These are phyloP conservation scores for Phasianus colchicus DNA, from an alignment of 2,113 vertebrate species.

Conservation along the genomic window DNA sequence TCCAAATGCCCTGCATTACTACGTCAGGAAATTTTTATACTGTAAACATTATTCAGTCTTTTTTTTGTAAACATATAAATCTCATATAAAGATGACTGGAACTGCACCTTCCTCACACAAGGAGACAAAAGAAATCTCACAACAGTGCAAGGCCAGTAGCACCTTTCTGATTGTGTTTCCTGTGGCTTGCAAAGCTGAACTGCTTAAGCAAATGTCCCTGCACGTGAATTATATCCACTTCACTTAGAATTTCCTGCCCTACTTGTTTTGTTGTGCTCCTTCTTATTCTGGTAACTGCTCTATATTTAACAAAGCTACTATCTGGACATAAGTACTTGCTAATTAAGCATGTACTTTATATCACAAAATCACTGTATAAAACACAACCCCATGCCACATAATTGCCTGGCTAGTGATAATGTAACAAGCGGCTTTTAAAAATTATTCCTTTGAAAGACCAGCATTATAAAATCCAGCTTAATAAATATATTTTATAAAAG, in stretches of 20 bases:
- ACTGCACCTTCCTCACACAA: not conserved
- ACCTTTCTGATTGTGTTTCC: not conserved
- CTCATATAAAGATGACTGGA: not conserved
- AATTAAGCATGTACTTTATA: not conserved
- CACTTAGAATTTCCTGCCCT: constrained; percentile 64
- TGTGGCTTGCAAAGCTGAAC: not conserved
- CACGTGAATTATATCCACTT: constrained; percentile 41
- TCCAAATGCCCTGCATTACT: not conserved
- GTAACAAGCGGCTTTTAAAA: not conserved
- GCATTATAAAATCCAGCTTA: not conserved
- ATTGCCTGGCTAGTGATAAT: not conserved
- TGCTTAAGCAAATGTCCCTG: constrained; percentile 1
- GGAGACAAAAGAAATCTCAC: not conserved
- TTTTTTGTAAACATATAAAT: not conserved
- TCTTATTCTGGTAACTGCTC: not conserved
- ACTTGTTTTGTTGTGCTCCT: constrained; percentile 43
- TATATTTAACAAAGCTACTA: constrained; percentile 25
- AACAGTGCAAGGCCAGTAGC: not conserved
- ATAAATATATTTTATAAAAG: not conserved
- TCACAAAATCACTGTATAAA: not conserved
- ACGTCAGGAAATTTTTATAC: not conserved
- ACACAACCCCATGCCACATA: not conserved
- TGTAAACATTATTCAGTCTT: not conserved
- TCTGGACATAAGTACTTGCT: not conserved
- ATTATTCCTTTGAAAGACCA: not conserved